A percentile compares a stretch with the other conserved stretches of the same genome.
phyloP scores from a whole-genome alignment of 2,113 vertebrate species.

The Chaetorhynchus papuensis region DNA sequence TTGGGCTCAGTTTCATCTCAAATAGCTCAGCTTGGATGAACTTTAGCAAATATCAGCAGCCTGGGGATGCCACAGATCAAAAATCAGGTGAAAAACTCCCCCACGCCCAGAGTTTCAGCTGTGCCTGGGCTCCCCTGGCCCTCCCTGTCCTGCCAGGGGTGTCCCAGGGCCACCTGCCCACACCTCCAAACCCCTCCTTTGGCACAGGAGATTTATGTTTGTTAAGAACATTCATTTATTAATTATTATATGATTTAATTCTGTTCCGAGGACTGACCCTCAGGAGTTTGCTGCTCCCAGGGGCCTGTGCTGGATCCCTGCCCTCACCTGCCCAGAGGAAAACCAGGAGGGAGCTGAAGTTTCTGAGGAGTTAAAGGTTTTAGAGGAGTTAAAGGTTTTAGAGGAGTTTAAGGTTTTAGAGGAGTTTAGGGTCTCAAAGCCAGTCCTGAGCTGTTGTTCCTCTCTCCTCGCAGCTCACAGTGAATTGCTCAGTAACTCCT shows the following conservation, averaged over 20 bases:
- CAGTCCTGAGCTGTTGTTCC: conserved; percentile 43
- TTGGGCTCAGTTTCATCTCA: neutral
- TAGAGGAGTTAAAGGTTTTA: too few relatives aligned
- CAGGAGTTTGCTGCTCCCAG: neutral
- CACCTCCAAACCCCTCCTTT: neutral
- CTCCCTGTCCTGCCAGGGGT: neutral
- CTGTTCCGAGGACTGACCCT: neutral
- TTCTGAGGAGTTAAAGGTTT: neutral
- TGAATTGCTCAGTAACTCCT: conserved; percentile 55
- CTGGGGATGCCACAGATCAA: neutral
- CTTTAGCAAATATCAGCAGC: neutral
- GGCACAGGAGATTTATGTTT: neutral
- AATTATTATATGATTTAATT: neutral
- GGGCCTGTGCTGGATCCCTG: neutral
- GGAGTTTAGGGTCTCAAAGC: neutral
- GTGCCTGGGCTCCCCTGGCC: neutral
- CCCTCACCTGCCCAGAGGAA: neutral
- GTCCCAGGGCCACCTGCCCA: neutral
- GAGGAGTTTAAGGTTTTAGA: neutral
- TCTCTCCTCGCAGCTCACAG: conserved; percentile 54
- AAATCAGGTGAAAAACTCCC: neutral
- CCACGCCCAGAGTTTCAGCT: neutral
- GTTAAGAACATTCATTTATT: neutral
- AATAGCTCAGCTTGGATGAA: neutral
- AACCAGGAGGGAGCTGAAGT: neutral